A percentile compares a stretch with the other conserved stretches of the same genome.
Evolutionary conservation across 2,797 vertebrate genomes (phyloP).

Genomic region (Sebastes miniatus): DNA sequence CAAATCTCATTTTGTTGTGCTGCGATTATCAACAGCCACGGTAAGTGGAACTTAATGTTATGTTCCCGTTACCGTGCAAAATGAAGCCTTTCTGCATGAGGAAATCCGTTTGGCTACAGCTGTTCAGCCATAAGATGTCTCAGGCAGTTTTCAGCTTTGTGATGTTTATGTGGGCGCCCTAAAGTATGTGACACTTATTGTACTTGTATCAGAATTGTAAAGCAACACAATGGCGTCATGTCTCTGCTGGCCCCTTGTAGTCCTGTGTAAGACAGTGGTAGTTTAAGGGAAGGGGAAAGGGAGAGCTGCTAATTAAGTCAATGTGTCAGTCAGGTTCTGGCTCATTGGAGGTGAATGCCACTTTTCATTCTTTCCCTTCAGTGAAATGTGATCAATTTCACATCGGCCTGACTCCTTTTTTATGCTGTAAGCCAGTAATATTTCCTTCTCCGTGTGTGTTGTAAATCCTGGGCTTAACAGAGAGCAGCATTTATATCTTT

Average conservation of each 20-base stretch:
- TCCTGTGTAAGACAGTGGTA: neutral
- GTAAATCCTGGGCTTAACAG: slow-evolving; percentile 43
- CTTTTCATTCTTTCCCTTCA: slow-evolving; percentile 15
- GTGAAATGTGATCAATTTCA: slow-evolving; percentile 51
- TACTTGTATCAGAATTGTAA: slow-evolving; percentile 1
- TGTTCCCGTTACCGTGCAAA: slow-evolving; percentile 57
- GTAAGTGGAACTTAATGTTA: slow-evolving; percentile 64
- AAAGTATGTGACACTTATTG: slow-evolving; percentile 14
- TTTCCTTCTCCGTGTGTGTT: neutral
- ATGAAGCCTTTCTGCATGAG: slow-evolving; percentile 62
- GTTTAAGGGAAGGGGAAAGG: neutral
- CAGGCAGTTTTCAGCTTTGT: slow-evolving; percentile 28
- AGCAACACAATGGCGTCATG: slow-evolving; percentile 3
- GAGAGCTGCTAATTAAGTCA: slow-evolving; percentile 30
- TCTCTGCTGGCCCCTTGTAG: neutral
- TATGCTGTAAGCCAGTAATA: slow-evolving; percentile 18
- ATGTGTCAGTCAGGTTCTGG: slow-evolving; percentile 32
- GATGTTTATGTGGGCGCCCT: slow-evolving; percentile 23
- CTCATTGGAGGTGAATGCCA: slow-evolving; percentile 28
- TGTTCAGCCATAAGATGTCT: slow-evolving; percentile 49
- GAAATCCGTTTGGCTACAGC: slow-evolving; percentile 66
- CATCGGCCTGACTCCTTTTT: slow-evolving; percentile 26
- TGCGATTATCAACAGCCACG: slow-evolving; percentile 56
- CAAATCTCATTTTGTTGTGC: slow-evolving; percentile 69
- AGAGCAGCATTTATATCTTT: slow-evolving; percentile 32